Evolutionary conservation across 2,797 vertebrate species (phyloP).

Genomic region (Nyctalus aviator): DNA sequence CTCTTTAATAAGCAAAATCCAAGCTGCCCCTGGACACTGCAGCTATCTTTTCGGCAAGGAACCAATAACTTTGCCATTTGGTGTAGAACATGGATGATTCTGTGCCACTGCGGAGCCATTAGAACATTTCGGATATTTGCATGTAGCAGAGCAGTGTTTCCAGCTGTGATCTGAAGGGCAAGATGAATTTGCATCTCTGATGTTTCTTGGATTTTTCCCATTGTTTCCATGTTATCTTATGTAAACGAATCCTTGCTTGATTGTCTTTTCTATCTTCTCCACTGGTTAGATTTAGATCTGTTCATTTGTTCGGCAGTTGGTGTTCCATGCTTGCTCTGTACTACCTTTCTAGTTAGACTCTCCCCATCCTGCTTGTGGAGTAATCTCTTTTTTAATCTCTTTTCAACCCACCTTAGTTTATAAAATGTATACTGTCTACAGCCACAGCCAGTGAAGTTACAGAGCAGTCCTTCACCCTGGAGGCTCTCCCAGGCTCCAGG

Average conservation of each 20-base stretch:
- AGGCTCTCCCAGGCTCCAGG: neutral
- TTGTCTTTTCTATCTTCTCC: neutral
- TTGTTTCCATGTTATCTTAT: neutral
- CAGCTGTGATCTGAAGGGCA: neutral
- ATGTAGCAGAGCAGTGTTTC: neutral
- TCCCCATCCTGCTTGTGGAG: slow-evolving; percentile 16
- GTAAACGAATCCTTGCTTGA: neutral
- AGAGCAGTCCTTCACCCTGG: neutral
- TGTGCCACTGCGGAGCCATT: neutral
- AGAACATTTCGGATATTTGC: neutral
- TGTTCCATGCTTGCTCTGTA: neutral
- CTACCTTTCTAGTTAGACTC: neutral
- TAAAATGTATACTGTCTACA: neutral
- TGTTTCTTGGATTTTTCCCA: neutral
- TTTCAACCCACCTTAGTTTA: neutral
- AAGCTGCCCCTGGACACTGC: neutral
- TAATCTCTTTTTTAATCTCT: neutral
- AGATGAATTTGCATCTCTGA: neutral
- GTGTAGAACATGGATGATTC: neutral
- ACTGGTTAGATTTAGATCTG: neutral
- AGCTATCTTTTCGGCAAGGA: slow-evolving; percentile 19
- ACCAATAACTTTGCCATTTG: neutral
- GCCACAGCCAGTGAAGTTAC: neutral
- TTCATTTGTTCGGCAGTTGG: neutral
- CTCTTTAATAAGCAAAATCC: neutral